These are phyloP conservation scores for Galeopterus variegatus DNA, from an alignment of 2,113 vertebrate genomes.

Conservation along the genomic window DNA sequence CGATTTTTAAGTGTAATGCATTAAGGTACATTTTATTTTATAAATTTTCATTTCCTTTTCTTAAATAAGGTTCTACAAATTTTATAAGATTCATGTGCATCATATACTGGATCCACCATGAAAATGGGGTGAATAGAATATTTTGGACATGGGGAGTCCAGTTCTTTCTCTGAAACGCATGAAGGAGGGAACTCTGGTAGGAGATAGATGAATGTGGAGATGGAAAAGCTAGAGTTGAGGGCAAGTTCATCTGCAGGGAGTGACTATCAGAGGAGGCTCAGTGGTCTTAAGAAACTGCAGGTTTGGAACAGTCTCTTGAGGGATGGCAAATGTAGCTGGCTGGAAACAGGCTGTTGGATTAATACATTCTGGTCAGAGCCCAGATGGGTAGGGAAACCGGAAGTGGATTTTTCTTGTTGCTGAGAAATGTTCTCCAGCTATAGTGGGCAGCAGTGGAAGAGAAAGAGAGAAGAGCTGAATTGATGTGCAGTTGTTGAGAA, in stretches of 20 bases:
- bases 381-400: background rate
- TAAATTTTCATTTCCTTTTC: background rate
- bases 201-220: fast-evolving
- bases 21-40: background rate
- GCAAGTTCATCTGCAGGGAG: background rate
- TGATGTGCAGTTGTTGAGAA: background rate
- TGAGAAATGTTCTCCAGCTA: background rate
- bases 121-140: background rate
- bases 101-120: background rate
- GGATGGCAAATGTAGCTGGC: background rate
- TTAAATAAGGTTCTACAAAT: background rate
- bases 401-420: background rate
- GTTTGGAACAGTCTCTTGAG: background rate
- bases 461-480: background rate
- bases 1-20: background rate
- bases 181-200: background rate
- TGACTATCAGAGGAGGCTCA: background rate
- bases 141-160: background rate
- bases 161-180: background rate
- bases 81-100: background rate
- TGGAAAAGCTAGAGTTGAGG: background rate
- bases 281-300: background rate
- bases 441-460: background rate
- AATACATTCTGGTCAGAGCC: background rate
- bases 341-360: background rate